Percentiles rank a stretch among this genome's conserved stretches.
Evolutionary conservation across 1,140 invertebrate species (phyloP).

Genomic region (Pseudomyrmex concolor): DNA sequence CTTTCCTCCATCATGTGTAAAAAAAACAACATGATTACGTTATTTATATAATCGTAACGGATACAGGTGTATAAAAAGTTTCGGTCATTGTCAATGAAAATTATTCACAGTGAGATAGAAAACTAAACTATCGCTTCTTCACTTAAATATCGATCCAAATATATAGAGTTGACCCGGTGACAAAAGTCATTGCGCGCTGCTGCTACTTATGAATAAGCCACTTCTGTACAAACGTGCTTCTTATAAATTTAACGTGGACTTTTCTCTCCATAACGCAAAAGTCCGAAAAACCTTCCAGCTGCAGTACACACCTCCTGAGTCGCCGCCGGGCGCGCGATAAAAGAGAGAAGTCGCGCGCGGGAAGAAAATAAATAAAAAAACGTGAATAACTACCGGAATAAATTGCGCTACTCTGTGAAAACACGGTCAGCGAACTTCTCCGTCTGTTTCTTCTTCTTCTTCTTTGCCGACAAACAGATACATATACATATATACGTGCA

Average conservation of each 20-base stretch:
- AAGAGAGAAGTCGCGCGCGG: conserved; percentile 62
- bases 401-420: conserved; percentile 33
- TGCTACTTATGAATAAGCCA: neutral
- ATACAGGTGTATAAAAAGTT: neutral
- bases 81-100: neutral
- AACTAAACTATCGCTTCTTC: neutral
- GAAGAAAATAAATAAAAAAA: conserved; percentile 67
- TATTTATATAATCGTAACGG: neutral
- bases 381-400: conserved; percentile 59
- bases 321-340: conserved; percentile 43
- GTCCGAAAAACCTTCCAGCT: conserved; percentile 22
- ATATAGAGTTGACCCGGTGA: neutral
- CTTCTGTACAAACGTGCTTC: conserved; percentile 33
- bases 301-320: conserved; percentile 14
- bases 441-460: neutral
- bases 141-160: conserved; percentile 1
- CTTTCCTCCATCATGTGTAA: neutral
- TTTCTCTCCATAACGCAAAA: conserved; percentile 20
- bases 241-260: conserved; percentile 51
- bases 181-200: neutral
- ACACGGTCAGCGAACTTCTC: conserved; percentile 10
- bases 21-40: neutral
- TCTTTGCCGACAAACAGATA: neutral
- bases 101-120: neutral
- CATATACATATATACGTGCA: too few relatives aligned